phyloP scores from a whole-genome alignment of 1,140 invertebrate genomes.

The Onthophagus taurus region DNA sequence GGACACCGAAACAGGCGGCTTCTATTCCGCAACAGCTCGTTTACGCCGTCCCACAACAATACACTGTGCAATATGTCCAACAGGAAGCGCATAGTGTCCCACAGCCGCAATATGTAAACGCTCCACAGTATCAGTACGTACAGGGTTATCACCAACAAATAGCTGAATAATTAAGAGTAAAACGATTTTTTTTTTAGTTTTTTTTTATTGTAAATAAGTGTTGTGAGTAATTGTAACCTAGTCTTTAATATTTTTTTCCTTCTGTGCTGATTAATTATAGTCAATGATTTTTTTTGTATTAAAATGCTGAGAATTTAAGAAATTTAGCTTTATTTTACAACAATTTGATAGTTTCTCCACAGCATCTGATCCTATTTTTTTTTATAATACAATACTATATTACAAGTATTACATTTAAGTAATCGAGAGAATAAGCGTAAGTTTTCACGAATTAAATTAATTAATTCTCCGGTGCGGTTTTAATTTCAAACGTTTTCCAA shows the following conservation, averaged over 20 bases:
- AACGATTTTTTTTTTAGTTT: constrained; percentile 1
- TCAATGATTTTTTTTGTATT: neutral
- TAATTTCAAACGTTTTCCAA: constrained; percentile 7
- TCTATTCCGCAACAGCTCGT: neutral
- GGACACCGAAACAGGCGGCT: neutral
- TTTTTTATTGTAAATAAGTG: constrained; percentile 4
- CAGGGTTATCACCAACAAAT: too few species aligned
- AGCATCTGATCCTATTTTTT: constrained; percentile 25
- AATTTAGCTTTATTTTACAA: constrained; percentile 33
- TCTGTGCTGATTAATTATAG: constrained; percentile 2
- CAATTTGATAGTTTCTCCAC: constrained; percentile 7
- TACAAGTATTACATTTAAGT: too few species aligned
- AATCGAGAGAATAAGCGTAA: constrained; percentile 32
- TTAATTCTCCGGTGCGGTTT: too few species aligned
- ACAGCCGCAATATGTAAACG: neutral
- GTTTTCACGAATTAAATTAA: constrained; percentile 21
- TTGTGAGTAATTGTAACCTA: constrained; percentile 5
- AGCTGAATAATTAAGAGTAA: neutral
- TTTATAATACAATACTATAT: constrained; percentile 22
- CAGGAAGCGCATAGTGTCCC: constrained; percentile 4
- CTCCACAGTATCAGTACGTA: constrained; percentile 7
- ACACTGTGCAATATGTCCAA: constrained; percentile 4
- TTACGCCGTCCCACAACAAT: constrained; percentile 13
- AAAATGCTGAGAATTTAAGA: constrained; percentile 20
- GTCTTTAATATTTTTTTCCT: constrained; percentile 1